Evolutionary conservation across 1,140 invertebrate species (phyloP).

Genomic region (Psilanteris sp.): DNA sequence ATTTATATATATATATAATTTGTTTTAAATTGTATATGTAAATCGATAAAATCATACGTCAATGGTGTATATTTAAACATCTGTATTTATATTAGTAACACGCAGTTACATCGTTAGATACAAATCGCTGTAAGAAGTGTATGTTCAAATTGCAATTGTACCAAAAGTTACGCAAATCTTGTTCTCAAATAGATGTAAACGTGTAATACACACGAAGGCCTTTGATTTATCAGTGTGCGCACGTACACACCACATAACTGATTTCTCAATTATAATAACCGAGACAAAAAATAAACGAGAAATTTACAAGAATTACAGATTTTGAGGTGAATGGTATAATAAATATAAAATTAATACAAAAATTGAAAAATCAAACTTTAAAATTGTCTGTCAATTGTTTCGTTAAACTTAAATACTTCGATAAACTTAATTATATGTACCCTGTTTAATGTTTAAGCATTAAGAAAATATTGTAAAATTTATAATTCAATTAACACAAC

Average conservation of each 20-base stretch:
- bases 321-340: conserved; percentile 3
- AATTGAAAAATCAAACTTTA: no score
- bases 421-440: no score
- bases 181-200: conserved; percentile 49
- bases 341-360: no score
- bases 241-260: conserved; percentile 17
- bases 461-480: no score
- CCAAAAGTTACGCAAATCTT: conserved; percentile 48
- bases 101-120: conserved; percentile 31
- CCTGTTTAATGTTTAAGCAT: no score
- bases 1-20: no score
- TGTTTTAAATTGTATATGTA: no score
- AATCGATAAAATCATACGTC: no score
- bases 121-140: conserved; percentile 25
- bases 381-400: no score
- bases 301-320: no score
- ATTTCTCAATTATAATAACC: conserved; percentile 52
- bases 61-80: conserved; percentile 26
- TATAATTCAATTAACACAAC: no score
- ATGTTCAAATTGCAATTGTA: conserved; percentile 24
- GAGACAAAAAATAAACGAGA: conserved; percentile 11
- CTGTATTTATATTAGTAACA: conserved; percentile 33
- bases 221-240: conserved; percentile 51
- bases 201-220: conserved; percentile 46
- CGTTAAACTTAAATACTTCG: no score